Evolutionary conservation across 2,888 invertebrate genomes (phyloP), one percentile per base, ranked within the genome.

Genomic region (Drosophila mayaguana): DNA sequence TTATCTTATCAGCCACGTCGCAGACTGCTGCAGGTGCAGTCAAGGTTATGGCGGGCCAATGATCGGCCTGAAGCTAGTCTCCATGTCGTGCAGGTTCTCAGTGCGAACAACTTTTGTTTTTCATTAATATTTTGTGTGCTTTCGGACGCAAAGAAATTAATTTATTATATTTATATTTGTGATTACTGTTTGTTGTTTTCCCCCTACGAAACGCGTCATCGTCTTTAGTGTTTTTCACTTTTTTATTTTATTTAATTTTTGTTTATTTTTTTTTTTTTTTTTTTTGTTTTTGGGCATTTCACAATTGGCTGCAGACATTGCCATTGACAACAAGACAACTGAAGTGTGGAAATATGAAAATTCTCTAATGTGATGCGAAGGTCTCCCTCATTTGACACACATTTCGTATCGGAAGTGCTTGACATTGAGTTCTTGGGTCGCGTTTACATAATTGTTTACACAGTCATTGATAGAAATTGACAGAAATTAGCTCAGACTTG

Each of bases 1-100:
- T 61, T 78, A 81, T 79, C 81, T 81, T 78, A 81, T 79, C 79
- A 66, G 59, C n/a, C 38, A n/a, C 20, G 51, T 36, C 32, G 48
- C 25, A 25, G 54, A 68, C 40, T 75, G 68, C 40, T 75, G 68
- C 78, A 78, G 81, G 60, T 65, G 78, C 65, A 69, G 48, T 78
- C 72, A 81, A 78, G 79, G 76, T 75, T 63, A 64, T 22, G n/a
- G n/a, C 50, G 66, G 66, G 66, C 62, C 62, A 61, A 38, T 71
- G 71, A 50, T 53, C 64, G 62, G 38, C 11, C 55, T 6, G n/a
- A 32, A 48, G 36, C 20, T 54, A 66, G 48, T 32, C 55, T 18
- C 32, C 53, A 34, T 40, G 40, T 48, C 32, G 51, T 32, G 28
- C 54, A 7, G 22, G 11, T 43, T 55, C 36, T 53, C 45, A 3